phyloP scores from a whole-genome alignment of 2,797 vertebrate genomes.

The Crocidura indochinensis region DNA sequence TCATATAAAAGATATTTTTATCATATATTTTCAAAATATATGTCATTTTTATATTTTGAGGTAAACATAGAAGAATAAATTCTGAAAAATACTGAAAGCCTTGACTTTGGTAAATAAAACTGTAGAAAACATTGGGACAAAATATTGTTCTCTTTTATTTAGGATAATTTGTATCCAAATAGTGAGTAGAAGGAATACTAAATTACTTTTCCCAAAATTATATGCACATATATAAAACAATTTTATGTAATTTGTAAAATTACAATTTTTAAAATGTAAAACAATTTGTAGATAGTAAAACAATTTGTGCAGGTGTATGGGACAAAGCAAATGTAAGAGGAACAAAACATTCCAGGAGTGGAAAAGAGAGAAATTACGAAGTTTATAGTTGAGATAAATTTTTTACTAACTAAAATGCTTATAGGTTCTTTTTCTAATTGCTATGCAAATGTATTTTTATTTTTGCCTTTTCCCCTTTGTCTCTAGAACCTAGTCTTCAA shows the following conservation, averaged over 20 bases:
- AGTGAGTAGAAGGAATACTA: not conserved
- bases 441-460: too few species aligned
- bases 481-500: too few species aligned
- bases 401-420: not conserved
- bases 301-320: not conserved
- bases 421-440: too few species aligned
- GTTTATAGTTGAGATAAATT: not conserved
- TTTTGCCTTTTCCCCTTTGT: too few species aligned
- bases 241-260: too few species aligned
- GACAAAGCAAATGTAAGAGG: not conserved
- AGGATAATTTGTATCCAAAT: not conserved
- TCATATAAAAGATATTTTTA: not conserved
- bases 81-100: not conserved
- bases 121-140: not conserved
- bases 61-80: slow-evolving; percentile 21
- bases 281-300: too few species aligned
- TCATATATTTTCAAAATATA: not conserved
- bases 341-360: slow-evolving; percentile 8
- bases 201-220: slow-evolving; percentile 16
- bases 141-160: not conserved
- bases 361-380: not conserved
- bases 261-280: not conserved
- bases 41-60: not conserved
- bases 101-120: not conserved
- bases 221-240: slow-evolving; percentile 49